Evolutionary conservation across 2,113 vertebrate species (phyloP).

Genomic region (Leptocoma aspasia): DNA sequence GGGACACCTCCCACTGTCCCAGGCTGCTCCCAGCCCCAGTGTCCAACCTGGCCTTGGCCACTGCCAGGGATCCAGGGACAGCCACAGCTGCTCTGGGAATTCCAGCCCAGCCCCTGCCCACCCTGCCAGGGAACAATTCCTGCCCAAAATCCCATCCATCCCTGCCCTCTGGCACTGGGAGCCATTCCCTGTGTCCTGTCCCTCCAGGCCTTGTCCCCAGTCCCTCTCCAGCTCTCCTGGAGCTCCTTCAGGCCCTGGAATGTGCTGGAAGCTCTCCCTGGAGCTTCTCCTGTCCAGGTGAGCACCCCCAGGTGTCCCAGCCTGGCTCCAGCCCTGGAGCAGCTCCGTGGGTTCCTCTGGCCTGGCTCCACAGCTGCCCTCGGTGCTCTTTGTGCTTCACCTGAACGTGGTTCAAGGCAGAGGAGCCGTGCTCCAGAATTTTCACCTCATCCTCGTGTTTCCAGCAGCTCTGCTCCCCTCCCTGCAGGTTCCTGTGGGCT

Average conservation of each 20-base stretch:
- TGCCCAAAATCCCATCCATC: not conserved
- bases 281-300: not conserved
- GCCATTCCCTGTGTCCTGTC: not conserved
- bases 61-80: too few relatives aligned
- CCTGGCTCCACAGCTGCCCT: not conserved
- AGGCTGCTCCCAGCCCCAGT: too few relatives aligned
- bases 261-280: not conserved
- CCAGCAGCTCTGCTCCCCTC: not conserved
- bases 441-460: fast-evolving
- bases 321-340: not conserved
- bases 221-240: not conserved
- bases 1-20: too few relatives aligned
- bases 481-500: not conserved
- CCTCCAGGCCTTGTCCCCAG: not conserved
- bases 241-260: not conserved
- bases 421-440: fast-evolving
- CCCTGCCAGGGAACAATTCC: too few relatives aligned
- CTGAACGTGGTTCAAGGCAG: fast-evolving
- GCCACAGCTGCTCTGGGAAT: too few relatives aligned
- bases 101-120: too few relatives aligned
- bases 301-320: not conserved
- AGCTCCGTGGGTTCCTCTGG: not conserved
- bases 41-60: too few relatives aligned
- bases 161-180: too few relatives aligned
- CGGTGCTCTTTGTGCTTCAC: not conserved